phyloP scores from a whole-genome alignment of 2,888 invertebrate species.

The Synanthedon myopaeformis region DNA sequence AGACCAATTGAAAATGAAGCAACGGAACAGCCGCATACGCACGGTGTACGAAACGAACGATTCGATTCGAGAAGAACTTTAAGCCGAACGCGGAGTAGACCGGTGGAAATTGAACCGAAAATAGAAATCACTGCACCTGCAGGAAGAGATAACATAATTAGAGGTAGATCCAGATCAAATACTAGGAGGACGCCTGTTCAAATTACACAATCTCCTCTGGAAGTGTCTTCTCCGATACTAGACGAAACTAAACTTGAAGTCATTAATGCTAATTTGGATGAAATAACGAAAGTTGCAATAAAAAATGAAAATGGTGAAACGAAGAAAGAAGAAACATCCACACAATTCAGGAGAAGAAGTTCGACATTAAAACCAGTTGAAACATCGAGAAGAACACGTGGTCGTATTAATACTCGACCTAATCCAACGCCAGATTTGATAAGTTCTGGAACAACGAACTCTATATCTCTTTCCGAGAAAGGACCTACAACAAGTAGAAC shows the following conservation, averaged over 20 bases:
- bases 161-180: constrained; percentile 29
- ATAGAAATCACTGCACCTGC: constrained; percentile 18
- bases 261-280: constrained; percentile 32
- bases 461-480: constrained; percentile 37
- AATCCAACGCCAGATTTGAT: constrained; percentile 38
- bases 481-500: constrained; percentile 40
- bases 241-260: constrained; percentile 41
- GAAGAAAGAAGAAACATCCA: constrained; percentile 24
- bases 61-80: constrained; percentile 47
- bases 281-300: constrained; percentile 26
- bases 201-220: constrained; percentile 20
- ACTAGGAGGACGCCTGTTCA: constrained; percentile 16
- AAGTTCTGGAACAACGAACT: constrained; percentile 48
- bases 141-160: constrained; percentile 26
- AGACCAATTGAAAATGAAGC: constrained; percentile 19
- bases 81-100: constrained; percentile 41
- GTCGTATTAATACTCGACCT: constrained; percentile 34
- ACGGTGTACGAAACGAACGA: constrained; percentile 40
- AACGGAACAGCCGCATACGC: constrained; percentile 20
- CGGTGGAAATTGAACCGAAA: constrained; percentile 21
- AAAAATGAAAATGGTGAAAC: no score
- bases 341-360: constrained; percentile 39
- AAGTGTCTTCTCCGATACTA: constrained; percentile 23
- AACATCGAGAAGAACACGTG: constrained; percentile 26
- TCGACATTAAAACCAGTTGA: constrained; percentile 31